Base-by-base conservation (phyloP, 2,113 vertebrate genomes). In the Collichthys lucidus region DNA sequence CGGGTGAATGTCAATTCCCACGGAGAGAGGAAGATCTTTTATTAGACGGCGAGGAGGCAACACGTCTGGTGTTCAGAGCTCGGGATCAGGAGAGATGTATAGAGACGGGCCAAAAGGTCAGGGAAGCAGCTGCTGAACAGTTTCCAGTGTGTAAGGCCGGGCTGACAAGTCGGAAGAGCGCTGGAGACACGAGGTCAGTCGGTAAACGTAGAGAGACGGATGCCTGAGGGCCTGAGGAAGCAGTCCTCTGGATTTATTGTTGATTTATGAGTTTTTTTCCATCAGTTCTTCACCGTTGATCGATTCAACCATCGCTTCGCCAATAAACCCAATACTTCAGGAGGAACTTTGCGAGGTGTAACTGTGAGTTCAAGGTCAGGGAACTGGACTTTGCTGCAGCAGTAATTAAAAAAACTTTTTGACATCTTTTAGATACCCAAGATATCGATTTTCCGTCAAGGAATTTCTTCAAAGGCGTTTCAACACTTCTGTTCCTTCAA, bases 1-100 rank as follows among this genome's bases (percentile, higher is more conserved):
- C 35, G 65, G 8, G 12, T 1, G 46, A 63, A 20, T 49, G 79
- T 49, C 65, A 59, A 59, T 46, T 74, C 24, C 3, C 47, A 15
- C 6, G 49, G 46, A 14, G 6, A 31, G 55, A 22, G 35, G 26
- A 69, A 69, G 1, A 35, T 42, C 40, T 69, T 74, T 75, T 66
- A 79, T 79, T 46, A 40, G 74, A 61, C 65, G 1, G 16, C 2
- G 26, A 74, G 29, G 53, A 47, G 44, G 62, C 9, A 56, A 35
- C 19, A 14, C 1, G 55, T 53, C 60, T 26, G 15, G 57, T n/a
- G 4, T 20, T n/a, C 44, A 53, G 49, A 16, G 46, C 8, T 22
- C 22, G 3, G 44, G 50, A 65, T 22, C 26, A 46, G 53, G 19
- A 44, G 55, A 67, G 61, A 47, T 2, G 26, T 15, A 26, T 16